Evolutionary conservation across 2,797 vertebrate genomes (phyloP).

Genomic region (Rhadinocentrus ornatus): DNA sequence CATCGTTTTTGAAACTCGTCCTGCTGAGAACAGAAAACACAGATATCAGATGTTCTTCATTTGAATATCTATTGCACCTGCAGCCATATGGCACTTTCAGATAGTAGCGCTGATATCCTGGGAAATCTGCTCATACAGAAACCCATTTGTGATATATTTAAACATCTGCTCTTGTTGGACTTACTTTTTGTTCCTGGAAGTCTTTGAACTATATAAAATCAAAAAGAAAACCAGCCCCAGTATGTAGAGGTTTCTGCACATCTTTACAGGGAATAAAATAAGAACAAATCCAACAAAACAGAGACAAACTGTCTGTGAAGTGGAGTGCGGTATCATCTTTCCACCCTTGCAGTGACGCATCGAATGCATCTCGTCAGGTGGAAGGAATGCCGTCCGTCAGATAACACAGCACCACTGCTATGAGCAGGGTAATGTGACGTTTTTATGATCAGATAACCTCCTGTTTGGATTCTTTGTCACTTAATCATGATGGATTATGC

Average conservation of each 20-base stretch:
- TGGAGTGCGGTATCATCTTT: constrained; percentile 29
- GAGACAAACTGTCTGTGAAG: not conserved
- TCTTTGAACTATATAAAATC: too few species aligned
- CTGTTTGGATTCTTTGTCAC: constrained; percentile 39
- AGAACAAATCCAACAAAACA: too few species aligned
- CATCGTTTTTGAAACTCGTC: too few species aligned
- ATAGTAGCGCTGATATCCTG: not conserved
- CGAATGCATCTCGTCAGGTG: constrained; percentile 63
- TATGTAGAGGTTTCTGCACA: not conserved
- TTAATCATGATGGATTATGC: constrained; percentile 5
- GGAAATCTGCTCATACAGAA: too few species aligned
- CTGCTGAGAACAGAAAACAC: too few species aligned
- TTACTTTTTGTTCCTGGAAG: too few species aligned
- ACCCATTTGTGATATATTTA: not conserved
- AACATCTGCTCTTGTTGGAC: not conserved
- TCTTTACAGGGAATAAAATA: too few species aligned
- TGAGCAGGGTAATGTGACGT: constrained; percentile 15
- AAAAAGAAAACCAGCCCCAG: too few species aligned
- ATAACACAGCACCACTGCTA: constrained; percentile 39
- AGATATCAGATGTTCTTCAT: not conserved
- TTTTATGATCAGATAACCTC: constrained; percentile 9
- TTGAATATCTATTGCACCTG: constrained; percentile 2
- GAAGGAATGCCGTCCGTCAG: constrained; percentile 73
- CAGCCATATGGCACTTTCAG: not conserved
- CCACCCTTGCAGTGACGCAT: constrained; percentile 48